Base-by-base conservation (phyloP, 2,797 vertebrate species). In the Todus mexicanus region DNA sequence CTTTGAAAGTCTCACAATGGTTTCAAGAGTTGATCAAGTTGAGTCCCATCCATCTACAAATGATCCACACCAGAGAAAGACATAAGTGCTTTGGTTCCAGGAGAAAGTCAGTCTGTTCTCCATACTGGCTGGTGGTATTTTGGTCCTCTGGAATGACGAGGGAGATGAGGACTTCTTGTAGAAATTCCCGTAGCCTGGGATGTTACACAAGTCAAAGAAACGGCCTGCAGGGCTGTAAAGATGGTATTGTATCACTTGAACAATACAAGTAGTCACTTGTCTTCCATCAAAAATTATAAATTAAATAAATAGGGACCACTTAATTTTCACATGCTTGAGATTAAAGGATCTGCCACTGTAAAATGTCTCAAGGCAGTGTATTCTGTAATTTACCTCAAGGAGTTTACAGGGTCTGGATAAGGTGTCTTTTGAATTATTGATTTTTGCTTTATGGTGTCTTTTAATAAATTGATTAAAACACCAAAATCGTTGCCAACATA, bases 41-140 rank as follows among this genome's bases (percentile, higher is more conserved):
- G 65, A 43, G 12, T 29, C 0, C 0, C 18, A 43, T 21, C 27
- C 11, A 19, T 5, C 37, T 11, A 6, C 23, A 38, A 69, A 54
- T 50, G 47, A 69, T 38, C 31, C 33, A 42, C 29, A 65, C 8
- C 37, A 56, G 23, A 48, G 69, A 42, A 60, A 22, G 15, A 60
- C 1, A 2, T 10, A 12, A 78, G 9, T 50, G 22, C 17, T 74
- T 90, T 12, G 78, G 21, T 3, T 33, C 18, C 21, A 64, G 45
- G 37, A 35, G 3, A 47, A 84, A 64, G 23, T n/a, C 18, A 27
- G 5, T 21, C 18, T 35, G 7, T 50, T 50, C 31, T 71, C 12
- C 13, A 6, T 12, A 12, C 6, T 64, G 27, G 6, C 45, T 68
- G 17, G 20, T 78, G 57, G 27, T 8, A 50, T 75, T 63, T 47